These are phyloP conservation scores for Clarias platycephalus DNA, from an alignment of 2,797 vertebrate genomes.

Conservation along the genomic window DNA sequence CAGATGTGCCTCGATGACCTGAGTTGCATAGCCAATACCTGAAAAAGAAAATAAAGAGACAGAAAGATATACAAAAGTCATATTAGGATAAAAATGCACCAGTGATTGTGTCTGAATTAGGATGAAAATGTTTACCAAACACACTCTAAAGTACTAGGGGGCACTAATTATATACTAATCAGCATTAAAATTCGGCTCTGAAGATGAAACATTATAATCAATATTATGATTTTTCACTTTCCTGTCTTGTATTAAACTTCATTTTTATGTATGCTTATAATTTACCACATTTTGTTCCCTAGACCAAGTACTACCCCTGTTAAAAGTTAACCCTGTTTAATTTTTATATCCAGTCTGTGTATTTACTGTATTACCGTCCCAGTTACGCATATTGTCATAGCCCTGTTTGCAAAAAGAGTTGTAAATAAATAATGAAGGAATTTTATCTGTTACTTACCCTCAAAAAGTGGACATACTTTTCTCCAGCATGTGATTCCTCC, in stretches of 20 bases:
- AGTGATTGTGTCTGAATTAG: background rate
- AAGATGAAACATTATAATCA: background rate
- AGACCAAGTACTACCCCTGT: no score
- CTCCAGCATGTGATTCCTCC: constrained; percentile 99
- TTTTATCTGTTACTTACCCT: constrained; percentile 77
- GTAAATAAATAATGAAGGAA: background rate
- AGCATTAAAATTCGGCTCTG: background rate
- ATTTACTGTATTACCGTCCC: background rate
- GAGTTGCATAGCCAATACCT: constrained; percentile 98
- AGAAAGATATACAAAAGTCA: background rate
- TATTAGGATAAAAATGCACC: background rate
- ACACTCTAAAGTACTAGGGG: no score
- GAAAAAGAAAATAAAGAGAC: constrained; percentile 31
- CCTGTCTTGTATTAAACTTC: background rate
- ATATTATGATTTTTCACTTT: background rate
- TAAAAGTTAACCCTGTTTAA: background rate
- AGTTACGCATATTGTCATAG: background rate
- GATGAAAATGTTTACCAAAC: background rate
- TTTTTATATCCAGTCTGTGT: background rate
- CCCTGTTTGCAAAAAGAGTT: background rate
- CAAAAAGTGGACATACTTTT: constrained; percentile 95
- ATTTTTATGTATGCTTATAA: background rate
- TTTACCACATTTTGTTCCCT: background rate
- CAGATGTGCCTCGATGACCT: constrained; percentile 95
- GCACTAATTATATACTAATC: background rate